These are phyloP conservation scores for Zosterops pallidus DNA, from an alignment of 2,113 vertebrate species.

Conservation along the genomic window DNA sequence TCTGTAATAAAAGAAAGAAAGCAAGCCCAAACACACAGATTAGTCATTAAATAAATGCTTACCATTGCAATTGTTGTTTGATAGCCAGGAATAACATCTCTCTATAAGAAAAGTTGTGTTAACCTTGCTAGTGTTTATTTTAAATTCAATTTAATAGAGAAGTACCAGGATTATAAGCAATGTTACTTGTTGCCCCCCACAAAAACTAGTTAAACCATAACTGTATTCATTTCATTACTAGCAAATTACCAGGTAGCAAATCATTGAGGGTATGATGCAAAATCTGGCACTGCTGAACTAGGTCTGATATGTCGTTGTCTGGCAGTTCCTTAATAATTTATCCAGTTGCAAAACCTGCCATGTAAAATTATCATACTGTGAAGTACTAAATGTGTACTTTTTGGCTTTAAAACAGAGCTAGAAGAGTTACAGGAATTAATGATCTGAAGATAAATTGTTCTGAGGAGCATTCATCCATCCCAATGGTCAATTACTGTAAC, in stretches of 20 bases:
- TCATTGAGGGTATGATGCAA: background rate
- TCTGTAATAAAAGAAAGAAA: slow-evolving; percentile 72
- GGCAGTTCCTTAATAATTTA: background rate
- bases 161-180: background rate
- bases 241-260: background rate
- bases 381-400: background rate
- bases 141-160: background rate
- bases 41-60: background rate
- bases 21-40: background rate
- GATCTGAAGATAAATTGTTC: background rate
- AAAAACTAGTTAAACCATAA: background rate
- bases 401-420: background rate
- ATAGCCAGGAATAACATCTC: background rate
- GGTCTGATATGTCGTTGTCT: background rate
- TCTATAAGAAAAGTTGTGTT: background rate
- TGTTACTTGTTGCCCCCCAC: background rate
- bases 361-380: background rate
- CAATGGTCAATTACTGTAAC: background rate
- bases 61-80: background rate
- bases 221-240: background rate
- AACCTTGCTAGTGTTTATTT: background rate
- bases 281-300: background rate
- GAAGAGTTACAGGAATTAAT: background rate
- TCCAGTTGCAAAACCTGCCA: background rate
- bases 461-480: background rate